Percentiles rank a stretch among this genome's conserved stretches.
Evolutionary conservation across 1,140 invertebrate species (phyloP).

Genomic region (Drosophila sechellia): DNA sequence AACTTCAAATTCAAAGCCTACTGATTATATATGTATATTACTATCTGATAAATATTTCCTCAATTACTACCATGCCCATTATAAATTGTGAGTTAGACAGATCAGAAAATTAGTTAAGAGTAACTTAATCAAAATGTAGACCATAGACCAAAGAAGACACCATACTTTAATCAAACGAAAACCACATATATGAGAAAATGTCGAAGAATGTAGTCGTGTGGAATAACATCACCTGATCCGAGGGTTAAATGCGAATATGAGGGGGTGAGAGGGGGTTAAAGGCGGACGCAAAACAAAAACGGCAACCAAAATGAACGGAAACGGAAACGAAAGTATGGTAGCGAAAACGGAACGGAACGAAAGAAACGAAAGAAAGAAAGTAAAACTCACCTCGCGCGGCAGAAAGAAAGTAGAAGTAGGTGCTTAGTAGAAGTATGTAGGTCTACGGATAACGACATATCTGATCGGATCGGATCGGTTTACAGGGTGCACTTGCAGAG

Average conservation of each 20-base stretch:
- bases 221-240: conserved; percentile 13
- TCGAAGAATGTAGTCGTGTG: conserved; percentile 5
- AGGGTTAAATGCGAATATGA: conserved; percentile 28
- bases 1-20: not conserved
- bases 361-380: conserved; percentile 49
- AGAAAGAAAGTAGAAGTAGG: conserved; percentile 50
- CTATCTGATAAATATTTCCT: no score
- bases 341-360: conserved; percentile 33
- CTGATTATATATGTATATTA: no score
- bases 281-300: conserved; percentile 45
- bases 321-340: conserved; percentile 37
- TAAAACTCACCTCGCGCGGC: conserved; percentile 69
- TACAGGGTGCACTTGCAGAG: conserved; percentile 22
- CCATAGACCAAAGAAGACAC: not conserved
- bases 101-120: not conserved
- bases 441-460: conserved; percentile 11
- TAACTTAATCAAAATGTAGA: not conserved
- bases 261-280: conserved; percentile 32
- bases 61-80: not conserved
- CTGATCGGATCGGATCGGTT: conserved; percentile 9
- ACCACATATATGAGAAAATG: conserved; percentile 7
- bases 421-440: conserved; percentile 33
- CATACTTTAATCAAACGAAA: not conserved
- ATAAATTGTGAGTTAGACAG: not conserved
- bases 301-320: conserved; percentile 24